These are phyloP conservation scores for Equus przewalskii DNA, from an alignment of 2,113 vertebrate species.

Conservation along the genomic window DNA sequence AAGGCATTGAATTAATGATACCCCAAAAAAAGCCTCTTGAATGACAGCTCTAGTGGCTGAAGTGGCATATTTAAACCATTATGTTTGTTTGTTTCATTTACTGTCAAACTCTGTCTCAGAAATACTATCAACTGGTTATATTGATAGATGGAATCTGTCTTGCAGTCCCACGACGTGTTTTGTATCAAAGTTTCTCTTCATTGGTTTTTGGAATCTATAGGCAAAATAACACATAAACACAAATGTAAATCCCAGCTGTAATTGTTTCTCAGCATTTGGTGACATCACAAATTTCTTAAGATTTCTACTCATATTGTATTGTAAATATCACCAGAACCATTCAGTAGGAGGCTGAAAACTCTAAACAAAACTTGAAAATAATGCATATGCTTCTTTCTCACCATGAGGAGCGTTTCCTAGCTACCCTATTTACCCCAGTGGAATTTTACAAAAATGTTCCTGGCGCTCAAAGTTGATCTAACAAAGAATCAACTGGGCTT, in stretches of 20 bases:
- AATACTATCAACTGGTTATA: conserved; percentile 67
- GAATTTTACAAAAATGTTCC: conserved; percentile 85
- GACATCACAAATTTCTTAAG: conserved; percentile 72
- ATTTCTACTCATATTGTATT: conserved; percentile 68
- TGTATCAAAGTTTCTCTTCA: conserved; percentile 69
- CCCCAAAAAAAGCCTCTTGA: conserved; percentile 43
- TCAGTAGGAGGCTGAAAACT: conserved; percentile 63
- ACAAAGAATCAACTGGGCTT: conserved; percentile 85
- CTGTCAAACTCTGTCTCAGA: conserved; percentile 69
- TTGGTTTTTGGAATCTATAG: conserved; percentile 77
- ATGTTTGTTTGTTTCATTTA: conserved; percentile 74
- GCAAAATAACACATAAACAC: conserved; percentile 75
- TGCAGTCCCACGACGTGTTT: conserved; percentile 74
- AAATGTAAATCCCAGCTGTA: conserved; percentile 77
- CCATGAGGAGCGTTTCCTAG: conserved; percentile 79
- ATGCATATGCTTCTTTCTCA: conserved; percentile 71
- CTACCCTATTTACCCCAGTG: conserved; percentile 77
- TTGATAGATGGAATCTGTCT: conserved; percentile 77
- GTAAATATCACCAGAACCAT: conserved; percentile 69
- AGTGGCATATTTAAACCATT: conserved; percentile 76
- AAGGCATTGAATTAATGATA: conserved; percentile 71
- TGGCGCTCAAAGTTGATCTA: conserved; percentile 64
- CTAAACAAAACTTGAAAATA: conserved; percentile 73
- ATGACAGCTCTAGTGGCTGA: conserved; percentile 51
- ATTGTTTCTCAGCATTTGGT: conserved; percentile 68